These are phyloP conservation scores for Drosophila ezoana DNA, from an alignment of 2,888 invertebrate species.

Conservation along the genomic window DNA sequence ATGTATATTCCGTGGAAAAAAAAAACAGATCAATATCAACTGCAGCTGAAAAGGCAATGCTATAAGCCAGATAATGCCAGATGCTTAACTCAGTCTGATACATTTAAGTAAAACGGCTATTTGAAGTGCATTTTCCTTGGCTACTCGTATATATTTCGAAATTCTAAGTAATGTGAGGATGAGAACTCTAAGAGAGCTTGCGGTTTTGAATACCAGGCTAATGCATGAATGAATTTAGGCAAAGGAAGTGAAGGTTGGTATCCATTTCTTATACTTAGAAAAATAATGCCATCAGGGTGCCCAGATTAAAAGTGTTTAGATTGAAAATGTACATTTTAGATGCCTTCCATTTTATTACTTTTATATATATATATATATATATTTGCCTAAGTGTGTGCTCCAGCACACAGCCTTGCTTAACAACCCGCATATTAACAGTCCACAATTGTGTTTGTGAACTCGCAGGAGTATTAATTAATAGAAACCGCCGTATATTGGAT, in stretches of 20 bases:
- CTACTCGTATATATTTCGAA: too few relatives aligned
- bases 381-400: too few relatives aligned
- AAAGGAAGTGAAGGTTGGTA: too few relatives aligned
- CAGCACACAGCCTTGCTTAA: neutral
- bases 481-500: neutral
- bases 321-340: neutral
- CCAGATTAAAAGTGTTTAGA: neutral
- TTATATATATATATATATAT: too few relatives aligned
- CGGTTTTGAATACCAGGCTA: too few relatives aligned
- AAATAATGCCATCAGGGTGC: too few relatives aligned
- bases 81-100: neutral
- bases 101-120: neutral
- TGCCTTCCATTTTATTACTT: too few relatives aligned
- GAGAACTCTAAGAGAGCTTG: too few relatives aligned
- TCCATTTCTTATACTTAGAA: too few relatives aligned
- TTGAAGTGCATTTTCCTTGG: too few relatives aligned
- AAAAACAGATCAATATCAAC: neutral
- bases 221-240: too few relatives aligned
- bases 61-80: neutral
- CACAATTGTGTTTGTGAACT: neutral
- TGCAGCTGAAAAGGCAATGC: neutral
- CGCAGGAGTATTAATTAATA: conserved; percentile 1
- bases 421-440: neutral
- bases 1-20: conserved; percentile 2
- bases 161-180: too few relatives aligned